These are phyloP conservation scores for Platalea minor DNA, from an alignment of 2,797 vertebrate species.

Conservation along the genomic window DNA sequence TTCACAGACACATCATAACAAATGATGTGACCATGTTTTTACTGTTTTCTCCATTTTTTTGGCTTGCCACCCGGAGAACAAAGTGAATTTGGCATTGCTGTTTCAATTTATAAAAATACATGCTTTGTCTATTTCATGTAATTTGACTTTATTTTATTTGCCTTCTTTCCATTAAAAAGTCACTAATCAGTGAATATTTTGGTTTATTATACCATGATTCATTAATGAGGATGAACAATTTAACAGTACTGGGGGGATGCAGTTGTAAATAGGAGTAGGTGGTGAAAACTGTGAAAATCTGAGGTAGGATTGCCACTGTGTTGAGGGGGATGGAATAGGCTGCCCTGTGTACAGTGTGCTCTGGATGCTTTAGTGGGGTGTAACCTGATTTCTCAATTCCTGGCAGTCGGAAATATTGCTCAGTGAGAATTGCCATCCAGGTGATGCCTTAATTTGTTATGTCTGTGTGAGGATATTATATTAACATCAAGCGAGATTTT, in stretches of 20 bases:
- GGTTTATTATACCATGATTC: background rate
- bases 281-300: background rate
- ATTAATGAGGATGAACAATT: background rate
- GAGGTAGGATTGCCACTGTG: background rate
- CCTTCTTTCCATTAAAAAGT: background rate
- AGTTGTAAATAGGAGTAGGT: background rate
- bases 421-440: background rate
- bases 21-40: constrained; percentile 33
- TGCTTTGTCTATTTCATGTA: constrained; percentile 45
- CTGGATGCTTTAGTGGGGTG: background rate
- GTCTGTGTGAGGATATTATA: background rate
- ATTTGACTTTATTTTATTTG: constrained; percentile 29
- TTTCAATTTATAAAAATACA: constrained; percentile 50
- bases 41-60: constrained; percentile 51
- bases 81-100: constrained; percentile 61
- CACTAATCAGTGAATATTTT: background rate
- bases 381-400: background rate
- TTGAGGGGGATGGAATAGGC: background rate
- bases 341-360: background rate
- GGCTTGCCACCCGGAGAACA: constrained; percentile 40
- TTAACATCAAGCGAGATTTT: background rate
- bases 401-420: background rate
- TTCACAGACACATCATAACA: constrained; percentile 40
- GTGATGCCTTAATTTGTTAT: constrained; percentile 1
- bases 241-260: background rate